These are phyloP conservation scores for Palythoa grandis DNA, from an alignment of 92 coral and sea anemone genomes.

Conservation along the genomic window DNA sequence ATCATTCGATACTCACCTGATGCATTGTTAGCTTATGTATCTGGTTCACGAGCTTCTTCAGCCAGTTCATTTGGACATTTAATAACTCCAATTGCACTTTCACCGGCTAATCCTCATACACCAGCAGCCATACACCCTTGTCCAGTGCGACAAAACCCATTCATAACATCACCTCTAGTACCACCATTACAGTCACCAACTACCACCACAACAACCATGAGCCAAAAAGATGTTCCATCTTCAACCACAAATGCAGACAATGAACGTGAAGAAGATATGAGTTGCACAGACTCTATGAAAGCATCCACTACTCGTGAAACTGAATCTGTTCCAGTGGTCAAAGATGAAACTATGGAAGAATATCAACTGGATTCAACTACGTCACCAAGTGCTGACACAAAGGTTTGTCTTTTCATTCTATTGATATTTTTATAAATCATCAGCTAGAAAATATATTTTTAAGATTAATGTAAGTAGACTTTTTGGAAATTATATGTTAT, in stretches of 20 bases:
- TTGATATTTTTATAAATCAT: slow-evolving; percentile 18
- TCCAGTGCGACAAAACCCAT: slow-evolving; percentile 59
- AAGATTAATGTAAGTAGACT: neutral
- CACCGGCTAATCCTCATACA: slow-evolving; percentile 58
- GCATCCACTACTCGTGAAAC: slow-evolving; percentile 51
- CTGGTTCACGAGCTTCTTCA: slow-evolving; percentile 86
- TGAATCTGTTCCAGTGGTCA: slow-evolving; percentile 43
- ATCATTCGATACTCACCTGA: slow-evolving; percentile 95
- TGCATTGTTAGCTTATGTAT: slow-evolving; percentile 86
- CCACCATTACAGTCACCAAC: slow-evolving; percentile 70
- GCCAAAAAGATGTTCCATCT: slow-evolving; percentile 75
- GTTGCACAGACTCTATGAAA: slow-evolving; percentile 66
- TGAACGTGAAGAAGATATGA: slow-evolving; percentile 69
- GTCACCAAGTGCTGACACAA: slow-evolving; percentile 78
- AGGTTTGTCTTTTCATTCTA: slow-evolving; percentile 45
- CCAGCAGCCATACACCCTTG: slow-evolving; percentile 49
- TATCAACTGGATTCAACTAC: slow-evolving; percentile 86
- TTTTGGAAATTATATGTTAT: too few species aligned
- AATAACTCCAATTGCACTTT: slow-evolving; percentile 79
- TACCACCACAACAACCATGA: slow-evolving; percentile 54
- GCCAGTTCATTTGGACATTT: slow-evolving; percentile 98
- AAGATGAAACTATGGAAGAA: slow-evolving; percentile 76
- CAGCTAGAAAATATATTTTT: neutral
- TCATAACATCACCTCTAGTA: slow-evolving; percentile 75
- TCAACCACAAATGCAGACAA: slow-evolving; percentile 77